Evolutionary conservation across 1,140 invertebrate species (phyloP).

Genomic region (Gerris buenoi): DNA sequence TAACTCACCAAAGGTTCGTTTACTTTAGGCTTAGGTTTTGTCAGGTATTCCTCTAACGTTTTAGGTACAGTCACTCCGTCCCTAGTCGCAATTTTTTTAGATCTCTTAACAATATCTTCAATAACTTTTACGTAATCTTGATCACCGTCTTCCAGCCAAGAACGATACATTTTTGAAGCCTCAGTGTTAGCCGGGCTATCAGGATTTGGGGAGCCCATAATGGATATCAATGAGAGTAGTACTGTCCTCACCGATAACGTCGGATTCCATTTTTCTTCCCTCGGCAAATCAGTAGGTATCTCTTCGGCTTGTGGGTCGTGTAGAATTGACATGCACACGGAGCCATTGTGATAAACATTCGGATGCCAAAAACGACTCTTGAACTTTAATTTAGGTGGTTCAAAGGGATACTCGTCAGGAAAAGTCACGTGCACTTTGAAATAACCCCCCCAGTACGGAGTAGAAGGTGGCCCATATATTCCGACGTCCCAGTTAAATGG

Average conservation of each 20-base stretch:
- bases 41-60: background rate
- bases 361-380: background rate
- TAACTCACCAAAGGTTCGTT: too few species aligned
- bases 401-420: slow-evolving; percentile 4
- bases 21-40: background rate
- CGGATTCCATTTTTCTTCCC: slow-evolving; percentile 5
- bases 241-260: background rate
- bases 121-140: background rate
- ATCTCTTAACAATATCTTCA: background rate
- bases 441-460: background rate
- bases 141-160: background rate
- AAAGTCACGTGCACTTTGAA: background rate
- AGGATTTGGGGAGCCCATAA: background rate
- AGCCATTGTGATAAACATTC: slow-evolving; percentile 1
- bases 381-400: slow-evolving; percentile 3
- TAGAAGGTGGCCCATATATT: background rate
- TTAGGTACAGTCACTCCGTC: background rate
- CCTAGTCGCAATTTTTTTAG: background rate
- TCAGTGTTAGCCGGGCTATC: slow-evolving; percentile 3
- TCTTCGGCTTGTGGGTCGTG: background rate
- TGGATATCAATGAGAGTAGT: slow-evolving; percentile 1
- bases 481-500: background rate
- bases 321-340: slow-evolving; percentile 5
- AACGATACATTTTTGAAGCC: background rate
- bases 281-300: background rate